Base-by-base conservation (phyloP, 2,888 invertebrate species). In the Dusona sp. region DNA sequence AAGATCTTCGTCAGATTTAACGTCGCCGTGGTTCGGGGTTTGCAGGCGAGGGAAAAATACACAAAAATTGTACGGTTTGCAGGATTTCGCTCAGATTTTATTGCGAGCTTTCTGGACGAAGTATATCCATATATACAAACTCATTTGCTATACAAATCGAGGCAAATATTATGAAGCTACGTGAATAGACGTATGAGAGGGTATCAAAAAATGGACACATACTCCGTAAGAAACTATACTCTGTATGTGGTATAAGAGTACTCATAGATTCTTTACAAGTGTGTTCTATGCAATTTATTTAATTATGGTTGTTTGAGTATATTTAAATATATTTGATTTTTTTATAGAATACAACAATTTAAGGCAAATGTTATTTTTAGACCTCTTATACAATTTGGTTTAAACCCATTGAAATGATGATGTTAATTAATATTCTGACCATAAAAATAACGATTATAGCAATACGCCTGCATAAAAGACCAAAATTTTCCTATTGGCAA, bases 1-100 rank as follows among this genome's bases (percentile, higher is more conserved):
- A 83, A 86, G 86, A 80, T 86, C 74, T 38, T 83, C 75, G 65
- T 75, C 48, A 72, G 83, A 75, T 83, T 83, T 61, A 86, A 86
- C 79, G 70, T 70, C 65, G 51, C 83, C 48, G 61, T 33, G 74
- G 74, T 64, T 78, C 51, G 68, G 48, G 72, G 29, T 54, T 68
- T 45, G 57, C 57, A 70, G 33, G 48, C 29, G n/a, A 19, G 78
- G 64, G 38, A 70, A 81, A 84, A 77, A 65, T 73, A 65, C 73
- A 75, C 54, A 68, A 88, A 78, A 85, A 73, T 51, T 79, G 54
- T 42, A 64, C 29, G 29, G 57, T 74, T 33, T 25, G 25, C 54
- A 33, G 64, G 61, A 85, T 83, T 84, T 86, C 82, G 25, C 64
- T 77, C 54, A 57, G 79, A 85, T 85, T 81, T 85, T 74, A 75